Conservation (phyloP, 1,140 invertebrate species). For the Zophobas atratus region DNA sequence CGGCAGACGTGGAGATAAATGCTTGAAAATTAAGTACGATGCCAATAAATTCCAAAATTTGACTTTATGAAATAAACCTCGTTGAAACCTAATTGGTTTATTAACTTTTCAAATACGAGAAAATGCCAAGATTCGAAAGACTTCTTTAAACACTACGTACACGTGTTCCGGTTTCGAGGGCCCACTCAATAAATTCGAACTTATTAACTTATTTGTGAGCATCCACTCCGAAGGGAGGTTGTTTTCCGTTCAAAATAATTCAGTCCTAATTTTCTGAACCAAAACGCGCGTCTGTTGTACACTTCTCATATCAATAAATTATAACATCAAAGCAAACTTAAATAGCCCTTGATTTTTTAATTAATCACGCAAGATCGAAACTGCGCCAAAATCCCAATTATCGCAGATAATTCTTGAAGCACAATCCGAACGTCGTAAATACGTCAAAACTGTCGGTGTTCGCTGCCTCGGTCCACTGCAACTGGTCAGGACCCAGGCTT, state of each 20-base stretch:
- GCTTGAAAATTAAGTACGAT: too few relatives aligned
- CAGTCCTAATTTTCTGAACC: not conserved
- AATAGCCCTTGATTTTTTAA: slow-evolving; percentile 17
- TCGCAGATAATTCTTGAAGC: not conserved
- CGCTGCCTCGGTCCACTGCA: slow-evolving; percentile 1
- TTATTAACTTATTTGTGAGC: too few relatives aligned
- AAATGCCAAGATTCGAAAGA: too few relatives aligned
- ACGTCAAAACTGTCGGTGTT: not conserved
- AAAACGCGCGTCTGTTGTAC: not conserved
- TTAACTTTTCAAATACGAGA: too few relatives aligned
- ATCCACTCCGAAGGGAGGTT: not conserved
- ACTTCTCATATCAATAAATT: slow-evolving; percentile 3
- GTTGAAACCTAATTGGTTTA: too few relatives aligned
- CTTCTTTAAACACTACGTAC: too few relatives aligned
- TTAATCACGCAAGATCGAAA: not conserved
- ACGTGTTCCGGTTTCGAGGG: too few relatives aligned
- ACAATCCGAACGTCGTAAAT: not conserved
- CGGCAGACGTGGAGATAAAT: too few relatives aligned
- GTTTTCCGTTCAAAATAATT: not conserved
- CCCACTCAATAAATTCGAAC: too few relatives aligned
- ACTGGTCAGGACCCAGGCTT: not conserved
- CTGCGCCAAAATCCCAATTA: slow-evolving; percentile 5
- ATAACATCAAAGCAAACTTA: slow-evolving; percentile 11
- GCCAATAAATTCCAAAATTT: too few relatives aligned
- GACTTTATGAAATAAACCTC: too few relatives aligned